Evolutionary conservation across 2,797 vertebrate species (phyloP), one percentile per base, ranked within the genome.

Genomic region (Anguilla megastoma): DNA sequence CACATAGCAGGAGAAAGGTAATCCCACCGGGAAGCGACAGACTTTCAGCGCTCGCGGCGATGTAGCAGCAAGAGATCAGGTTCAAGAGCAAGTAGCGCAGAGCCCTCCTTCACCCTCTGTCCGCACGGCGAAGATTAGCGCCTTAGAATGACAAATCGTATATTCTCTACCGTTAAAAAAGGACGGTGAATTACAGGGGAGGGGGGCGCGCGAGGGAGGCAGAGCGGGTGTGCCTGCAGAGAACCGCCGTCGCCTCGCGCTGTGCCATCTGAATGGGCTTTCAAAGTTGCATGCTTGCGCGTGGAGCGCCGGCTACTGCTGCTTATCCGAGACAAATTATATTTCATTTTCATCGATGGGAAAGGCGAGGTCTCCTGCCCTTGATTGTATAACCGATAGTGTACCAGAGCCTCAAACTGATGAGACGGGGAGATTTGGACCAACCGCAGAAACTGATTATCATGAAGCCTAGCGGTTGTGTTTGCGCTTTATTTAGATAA

Each of bases 21-120:
- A 95, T 96, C 96, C 96, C 95, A 90, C 92, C 66, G 91, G 96
- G 94, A 94, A 96, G 95, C 95, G 95, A 95, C 95, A 95, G 94
- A 93, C 95, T 95, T 95, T 94, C 95, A 95, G 95, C 96, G 93
- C 92, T 96, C 94, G 91, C 90, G 95, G 94, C 94, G 95, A 96
- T 85, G 66, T 30, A 48, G 36, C 94, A 95, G 95, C 94, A 58
- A 92, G 94, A 94, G 95, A 95, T 95, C 95, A 94, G 93, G 94
- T 93, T 90, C 87, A 50, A 96, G 94, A 94, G 95, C 95, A 91
- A 36, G 95, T 84, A 41, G 94, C 94, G 93, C 90, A 92, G 94
- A 95, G 92, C 91, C 95, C 95, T 93, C 94, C 92, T 92, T 95
- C 94, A 94, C 92, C 92, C 89, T 85, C 85, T 93, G 52, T 52